phyloP scores from a whole-genome alignment of 2,797 vertebrate genomes.

The Molothrus ater region DNA sequence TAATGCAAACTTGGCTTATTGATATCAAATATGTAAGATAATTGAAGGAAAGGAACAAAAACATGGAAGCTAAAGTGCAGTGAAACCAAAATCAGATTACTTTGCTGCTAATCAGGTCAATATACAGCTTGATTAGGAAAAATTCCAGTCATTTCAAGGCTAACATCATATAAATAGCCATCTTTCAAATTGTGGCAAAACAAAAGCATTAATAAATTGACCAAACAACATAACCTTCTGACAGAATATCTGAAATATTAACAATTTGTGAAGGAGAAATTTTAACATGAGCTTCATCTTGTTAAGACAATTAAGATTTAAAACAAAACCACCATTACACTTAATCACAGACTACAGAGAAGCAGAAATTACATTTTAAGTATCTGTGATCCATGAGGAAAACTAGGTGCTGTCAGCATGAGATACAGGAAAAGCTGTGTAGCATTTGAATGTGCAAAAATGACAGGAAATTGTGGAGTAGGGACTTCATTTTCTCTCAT shows the following conservation, averaged over 20 bases:
- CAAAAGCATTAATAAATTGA: conserved; percentile 35
- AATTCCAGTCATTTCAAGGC: conserved; percentile 26
- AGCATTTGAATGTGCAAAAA: background rate
- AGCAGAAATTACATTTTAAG: conserved; percentile 33
- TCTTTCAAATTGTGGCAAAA: conserved; percentile 23
- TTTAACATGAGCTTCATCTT: conserved; percentile 30
- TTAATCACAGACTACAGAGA: background rate
- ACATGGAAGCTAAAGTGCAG: background rate
- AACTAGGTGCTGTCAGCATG: background rate
- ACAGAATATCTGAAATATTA: conserved; percentile 30
- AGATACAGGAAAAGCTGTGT: background rate
- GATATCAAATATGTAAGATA: background rate
- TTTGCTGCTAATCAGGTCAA: conserved; percentile 37
- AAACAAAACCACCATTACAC: background rate
- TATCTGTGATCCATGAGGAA: background rate
- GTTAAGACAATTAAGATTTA: conserved; percentile 46
- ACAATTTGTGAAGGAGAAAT: background rate
- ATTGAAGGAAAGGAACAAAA: conserved; percentile 34
- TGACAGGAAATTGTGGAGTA: background rate
- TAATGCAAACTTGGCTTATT: background rate
- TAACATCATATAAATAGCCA: conserved; percentile 36
- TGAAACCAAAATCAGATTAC: conserved; percentile 47
- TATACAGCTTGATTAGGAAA: conserved; percentile 36
- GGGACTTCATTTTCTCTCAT: background rate
- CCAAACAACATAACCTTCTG: conserved; percentile 22